A percentile compares a stretch with the other conserved stretches of the same genome.
These are phyloP conservation scores for Diarsia dahlii DNA, from an alignment of 2,888 invertebrate species.

Conservation along the genomic window DNA sequence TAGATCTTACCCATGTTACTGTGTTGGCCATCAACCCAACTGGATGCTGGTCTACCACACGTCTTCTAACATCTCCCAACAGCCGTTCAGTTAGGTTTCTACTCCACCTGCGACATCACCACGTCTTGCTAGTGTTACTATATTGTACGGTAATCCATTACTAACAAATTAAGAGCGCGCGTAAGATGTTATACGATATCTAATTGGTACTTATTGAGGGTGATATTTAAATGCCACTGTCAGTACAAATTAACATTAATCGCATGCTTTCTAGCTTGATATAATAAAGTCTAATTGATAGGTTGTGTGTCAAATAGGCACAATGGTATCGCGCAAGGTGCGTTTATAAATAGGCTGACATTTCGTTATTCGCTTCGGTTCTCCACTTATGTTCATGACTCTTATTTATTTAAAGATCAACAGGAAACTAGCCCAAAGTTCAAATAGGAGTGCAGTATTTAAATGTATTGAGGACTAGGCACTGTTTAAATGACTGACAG, in stretches of 20 bases:
- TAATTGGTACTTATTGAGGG: constrained; percentile 10
- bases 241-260: constrained; percentile 30
- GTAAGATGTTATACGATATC: constrained; percentile 9
- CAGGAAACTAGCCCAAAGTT: constrained; percentile 43
- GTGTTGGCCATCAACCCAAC: neutral
- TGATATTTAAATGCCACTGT: constrained; percentile 34
- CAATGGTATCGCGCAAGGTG: constrained; percentile 65
- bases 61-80: neutral
- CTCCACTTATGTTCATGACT: constrained; percentile 24
- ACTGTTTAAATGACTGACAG: neutral
- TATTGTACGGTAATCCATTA: neutral
- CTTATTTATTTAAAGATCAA: constrained; percentile 52
- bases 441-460: constrained; percentile 29
- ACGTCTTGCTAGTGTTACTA: neutral
- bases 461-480: constrained; percentile 4
- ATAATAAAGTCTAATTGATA: constrained; percentile 56
- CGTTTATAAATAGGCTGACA: constrained; percentile 65
- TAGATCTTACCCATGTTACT: neutral
- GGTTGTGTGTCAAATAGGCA: constrained; percentile 45
- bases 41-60: neutral
- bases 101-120: neutral
- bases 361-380: constrained; percentile 43
- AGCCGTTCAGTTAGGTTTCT: neutral
- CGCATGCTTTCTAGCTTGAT: constrained; percentile 27
- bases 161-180: constrained; percentile 7